These are phyloP conservation scores for Bombus huntii DNA, from an alignment of 1,140 invertebrate species.

Conservation along the genomic window DNA sequence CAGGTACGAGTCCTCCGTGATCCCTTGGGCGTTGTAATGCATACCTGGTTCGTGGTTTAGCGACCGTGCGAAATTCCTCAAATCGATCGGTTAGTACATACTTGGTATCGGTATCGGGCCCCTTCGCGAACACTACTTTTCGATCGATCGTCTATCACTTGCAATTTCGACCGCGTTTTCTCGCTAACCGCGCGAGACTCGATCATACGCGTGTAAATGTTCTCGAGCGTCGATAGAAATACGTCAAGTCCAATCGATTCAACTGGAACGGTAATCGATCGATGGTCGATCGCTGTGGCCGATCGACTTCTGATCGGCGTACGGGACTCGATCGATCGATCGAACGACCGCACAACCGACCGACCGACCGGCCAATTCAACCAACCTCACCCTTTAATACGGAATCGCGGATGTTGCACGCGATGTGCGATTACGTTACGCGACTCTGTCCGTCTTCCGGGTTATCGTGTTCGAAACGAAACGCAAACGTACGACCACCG, in stretches of 20 bases:
- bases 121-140: too few species aligned
- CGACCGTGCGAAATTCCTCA: background rate
- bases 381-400: too few species aligned
- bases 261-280: background rate
- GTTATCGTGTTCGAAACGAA: too few species aligned
- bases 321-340: conserved; percentile 25
- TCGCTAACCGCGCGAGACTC: background rate
- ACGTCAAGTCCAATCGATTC: background rate
- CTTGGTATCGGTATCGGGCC: too few species aligned
- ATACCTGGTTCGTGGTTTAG: conserved; percentile 70
- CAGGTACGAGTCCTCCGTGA: conserved; percentile 73
- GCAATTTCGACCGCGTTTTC: background rate
- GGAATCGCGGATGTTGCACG: background rate
- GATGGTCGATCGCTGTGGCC: background rate
- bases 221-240: too few species aligned
- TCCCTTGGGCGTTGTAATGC: conserved; percentile 77
- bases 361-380: background rate
- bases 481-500: background rate
- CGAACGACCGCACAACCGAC: conserved; percentile 7
- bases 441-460: background rate
- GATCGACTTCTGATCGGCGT: conserved; percentile 30
- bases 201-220: background rate
- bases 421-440: background rate
- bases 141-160: too few species aligned
- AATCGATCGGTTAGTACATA: conserved; percentile 39